Conservation (phyloP, 2,888 invertebrate species). For the Drosophila engyochracea region DNA sequence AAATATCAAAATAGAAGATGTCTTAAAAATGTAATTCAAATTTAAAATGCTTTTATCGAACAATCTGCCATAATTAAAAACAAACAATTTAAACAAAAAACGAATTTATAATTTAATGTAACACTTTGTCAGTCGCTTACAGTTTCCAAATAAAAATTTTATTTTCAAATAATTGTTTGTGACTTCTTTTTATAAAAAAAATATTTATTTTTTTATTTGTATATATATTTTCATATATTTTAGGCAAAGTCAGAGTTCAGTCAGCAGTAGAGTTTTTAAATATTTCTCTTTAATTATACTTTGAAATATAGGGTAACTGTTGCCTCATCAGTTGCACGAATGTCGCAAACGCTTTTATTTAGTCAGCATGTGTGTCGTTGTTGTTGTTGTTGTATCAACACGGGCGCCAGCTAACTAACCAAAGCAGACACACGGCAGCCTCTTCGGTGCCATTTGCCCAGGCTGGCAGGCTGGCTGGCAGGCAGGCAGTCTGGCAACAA, state of each 20-base stretch:
- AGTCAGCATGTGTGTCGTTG: constrained; percentile 23
- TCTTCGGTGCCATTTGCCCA: constrained; percentile 11
- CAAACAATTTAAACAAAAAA: neutral
- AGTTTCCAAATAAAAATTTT: neutral
- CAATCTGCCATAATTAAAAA: neutral
- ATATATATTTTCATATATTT: too few species aligned
- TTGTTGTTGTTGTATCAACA: constrained; percentile 24
- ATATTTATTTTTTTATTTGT: too few species aligned
- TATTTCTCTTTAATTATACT: neutral
- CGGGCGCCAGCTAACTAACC: constrained; percentile 52
- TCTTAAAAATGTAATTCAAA: too few species aligned
- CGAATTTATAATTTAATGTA: neutral
- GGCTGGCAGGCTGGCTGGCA: constrained; percentile 12
- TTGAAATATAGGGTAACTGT: neutral
- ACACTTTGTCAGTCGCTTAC: neutral
- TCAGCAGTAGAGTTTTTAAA: too few species aligned
- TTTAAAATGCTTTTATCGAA: neutral
- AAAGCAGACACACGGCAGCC: constrained; percentile 50
- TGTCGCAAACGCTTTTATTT: constrained; percentile 23
- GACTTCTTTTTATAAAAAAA: too few species aligned
- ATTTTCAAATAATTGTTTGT: neutral
- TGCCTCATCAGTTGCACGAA: neutral
- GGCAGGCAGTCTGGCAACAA: constrained; percentile 15
- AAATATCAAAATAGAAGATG: neutral
- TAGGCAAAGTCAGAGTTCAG: too few species aligned